These are phyloP conservation scores for Drosophila cracens DNA, from an alignment of 2,888 invertebrate species.

Conservation along the genomic window DNA sequence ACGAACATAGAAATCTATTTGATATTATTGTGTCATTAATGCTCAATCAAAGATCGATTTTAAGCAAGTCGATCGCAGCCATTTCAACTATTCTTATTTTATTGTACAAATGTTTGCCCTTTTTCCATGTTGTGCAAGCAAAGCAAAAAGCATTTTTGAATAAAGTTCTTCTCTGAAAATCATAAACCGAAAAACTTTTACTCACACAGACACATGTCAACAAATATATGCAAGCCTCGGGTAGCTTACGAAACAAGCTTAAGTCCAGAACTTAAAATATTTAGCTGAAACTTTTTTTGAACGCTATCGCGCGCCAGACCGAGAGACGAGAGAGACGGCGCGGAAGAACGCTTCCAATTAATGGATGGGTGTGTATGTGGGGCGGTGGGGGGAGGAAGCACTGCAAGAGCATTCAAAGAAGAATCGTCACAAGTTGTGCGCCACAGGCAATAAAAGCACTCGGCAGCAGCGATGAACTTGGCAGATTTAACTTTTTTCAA, in stretches of 20 bases:
- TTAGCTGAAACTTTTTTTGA: constrained; percentile 63
- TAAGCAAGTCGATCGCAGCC: neutral
- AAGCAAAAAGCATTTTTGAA: constrained; percentile 6
- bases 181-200: constrained; percentile 57
- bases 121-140: neutral
- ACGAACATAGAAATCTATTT: neutral
- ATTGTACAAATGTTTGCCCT: neutral
- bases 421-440: constrained; percentile 41
- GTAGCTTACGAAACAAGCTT: constrained; percentile 72
- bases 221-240: constrained; percentile 7
- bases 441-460: constrained; percentile 70
- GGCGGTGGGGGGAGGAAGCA: neutral
- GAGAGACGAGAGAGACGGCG: neutral
- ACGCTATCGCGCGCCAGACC: constrained; percentile 36
- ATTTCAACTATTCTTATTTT: neutral
- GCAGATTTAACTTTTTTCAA: constrained; percentile 79
- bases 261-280: constrained; percentile 67
- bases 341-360: neutral
- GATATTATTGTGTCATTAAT: neutral
- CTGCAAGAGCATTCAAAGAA: constrained; percentile 28
- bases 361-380: neutral
- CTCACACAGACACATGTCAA: neutral
- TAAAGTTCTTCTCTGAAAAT: constrained; percentile 32
- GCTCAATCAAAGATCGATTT: neutral
- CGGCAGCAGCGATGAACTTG: constrained; percentile 72